phyloP scores from a whole-genome alignment of 2,797 vertebrate genomes.

The Anguilla pacifica region DNA sequence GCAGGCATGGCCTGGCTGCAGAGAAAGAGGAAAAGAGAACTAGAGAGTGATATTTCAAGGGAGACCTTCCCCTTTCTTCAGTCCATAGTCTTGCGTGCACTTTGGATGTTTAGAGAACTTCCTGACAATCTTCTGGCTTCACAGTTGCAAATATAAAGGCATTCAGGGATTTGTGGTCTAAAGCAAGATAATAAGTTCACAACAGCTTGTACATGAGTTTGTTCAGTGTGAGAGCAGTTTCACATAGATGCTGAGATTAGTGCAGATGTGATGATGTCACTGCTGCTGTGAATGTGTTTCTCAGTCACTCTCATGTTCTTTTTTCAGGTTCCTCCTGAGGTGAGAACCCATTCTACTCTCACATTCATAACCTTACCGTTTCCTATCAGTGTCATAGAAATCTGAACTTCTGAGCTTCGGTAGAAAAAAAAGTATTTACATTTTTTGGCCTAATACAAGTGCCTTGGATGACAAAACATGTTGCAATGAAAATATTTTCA shows the following conservation, averaged over 20 bases:
- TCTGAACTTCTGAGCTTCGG: neutral
- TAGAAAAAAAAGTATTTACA: neutral
- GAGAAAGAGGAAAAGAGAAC: neutral
- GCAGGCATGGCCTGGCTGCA: neutral
- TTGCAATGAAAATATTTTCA: too few species aligned
- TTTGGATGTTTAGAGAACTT: too few species aligned
- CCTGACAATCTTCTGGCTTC: too few species aligned
- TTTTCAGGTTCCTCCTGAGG: conserved; percentile 46
- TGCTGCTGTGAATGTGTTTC: neutral
- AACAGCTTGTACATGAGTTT: too few species aligned
- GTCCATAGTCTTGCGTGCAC: too few species aligned
- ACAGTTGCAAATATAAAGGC: too few species aligned
- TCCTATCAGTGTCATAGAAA: neutral
- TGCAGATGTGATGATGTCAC: neutral
- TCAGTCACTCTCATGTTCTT: neutral
- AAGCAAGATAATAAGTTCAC: too few species aligned
- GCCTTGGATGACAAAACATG: too few species aligned
- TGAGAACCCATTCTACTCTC: conserved; percentile 20
- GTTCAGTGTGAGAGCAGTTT: too few species aligned
- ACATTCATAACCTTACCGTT: neutral
- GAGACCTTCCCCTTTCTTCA: too few species aligned
- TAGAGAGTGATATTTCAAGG: neutral
- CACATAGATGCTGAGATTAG: neutral
- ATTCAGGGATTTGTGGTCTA: too few species aligned
- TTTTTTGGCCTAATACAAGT: neutral